Evolutionary conservation across 92 coral and sea anemone species (phyloP).

Genomic region (Isaurus tuberculatus): DNA sequence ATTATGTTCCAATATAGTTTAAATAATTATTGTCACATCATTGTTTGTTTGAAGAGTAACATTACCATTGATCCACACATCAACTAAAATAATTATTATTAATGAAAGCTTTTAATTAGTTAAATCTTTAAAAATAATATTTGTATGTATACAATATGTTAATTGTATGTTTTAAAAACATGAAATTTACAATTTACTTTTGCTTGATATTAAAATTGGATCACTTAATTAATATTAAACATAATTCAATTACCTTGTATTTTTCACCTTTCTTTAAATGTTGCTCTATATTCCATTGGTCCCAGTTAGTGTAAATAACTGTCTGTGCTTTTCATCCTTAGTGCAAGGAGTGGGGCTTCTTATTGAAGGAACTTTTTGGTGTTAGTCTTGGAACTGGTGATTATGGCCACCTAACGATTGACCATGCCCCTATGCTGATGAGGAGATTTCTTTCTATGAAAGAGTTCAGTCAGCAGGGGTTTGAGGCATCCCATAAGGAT

Average conservation of each 20-base stretch:
- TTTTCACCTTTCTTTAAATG: background rate
- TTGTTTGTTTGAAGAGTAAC: background rate
- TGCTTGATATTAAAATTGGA: background rate
- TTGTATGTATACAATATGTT: too few species aligned
- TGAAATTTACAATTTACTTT: background rate
- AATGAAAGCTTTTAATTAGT: background rate
- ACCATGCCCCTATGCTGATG: constrained; percentile 60
- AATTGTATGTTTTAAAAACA: background rate
- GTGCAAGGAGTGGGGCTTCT: constrained; percentile 58
- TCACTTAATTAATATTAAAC: background rate
- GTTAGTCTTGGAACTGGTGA: constrained; percentile 48
- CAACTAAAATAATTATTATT: background rate
- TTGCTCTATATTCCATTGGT: background rate
- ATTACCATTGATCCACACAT: constrained; percentile 7
- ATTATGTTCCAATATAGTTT: background rate
- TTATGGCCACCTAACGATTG: constrained; percentile 62
- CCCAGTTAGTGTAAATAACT: background rate
- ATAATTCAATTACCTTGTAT: background rate
- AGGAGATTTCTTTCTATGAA: constrained; percentile 48
- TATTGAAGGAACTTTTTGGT: constrained; percentile 59
- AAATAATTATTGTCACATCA: background rate
- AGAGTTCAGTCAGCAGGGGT: constrained; percentile 54
- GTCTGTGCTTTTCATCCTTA: background rate
- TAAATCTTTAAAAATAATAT: background rate
- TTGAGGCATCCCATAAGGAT: constrained; percentile 58